A percentile compares a stretch with the other conserved stretches of the same genome.
These are phyloP conservation scores for Stomorhina lunata DNA, from an alignment of 2,888 invertebrate species.

Conservation along the genomic window DNA sequence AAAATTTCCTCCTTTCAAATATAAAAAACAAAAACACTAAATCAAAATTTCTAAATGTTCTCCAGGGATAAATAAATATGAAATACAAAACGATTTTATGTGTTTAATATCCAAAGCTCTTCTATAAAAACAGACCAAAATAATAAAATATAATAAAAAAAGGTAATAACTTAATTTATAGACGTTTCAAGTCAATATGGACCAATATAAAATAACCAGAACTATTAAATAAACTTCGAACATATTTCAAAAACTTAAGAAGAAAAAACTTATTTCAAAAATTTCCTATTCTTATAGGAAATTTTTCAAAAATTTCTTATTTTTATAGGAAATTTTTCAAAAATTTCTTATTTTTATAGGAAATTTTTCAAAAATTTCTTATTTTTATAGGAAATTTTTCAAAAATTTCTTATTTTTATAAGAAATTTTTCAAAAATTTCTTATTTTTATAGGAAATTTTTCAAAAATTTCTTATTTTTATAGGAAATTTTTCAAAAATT, in stretches of 20 bases:
- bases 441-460: no score
- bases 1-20: not conserved
- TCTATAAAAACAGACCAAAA: no score
- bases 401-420: no score
- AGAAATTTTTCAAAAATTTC: no score
- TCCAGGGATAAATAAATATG: slow-evolving; percentile 60
- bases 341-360: no score
- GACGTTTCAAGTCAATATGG: slow-evolving; percentile 57
- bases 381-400: no score
- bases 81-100: slow-evolving; percentile 7
- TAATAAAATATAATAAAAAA: slow-evolving; percentile 25
- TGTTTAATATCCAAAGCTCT: not conserved
- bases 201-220: not conserved
- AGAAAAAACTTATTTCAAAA: not conserved
- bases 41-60: slow-evolving; percentile 63
- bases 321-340: no score
- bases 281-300: not conserved
- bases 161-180: slow-evolving; percentile 49
- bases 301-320: no score
- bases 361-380: no score
- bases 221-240: slow-evolving; percentile 24
- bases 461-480: no score
- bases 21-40: slow-evolving; percentile 30
- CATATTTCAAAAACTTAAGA: not conserved
- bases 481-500: no score